Evolutionary conservation across 2,797 vertebrate species (phyloP).

Genomic region (Halcyon smyrnensis): DNA sequence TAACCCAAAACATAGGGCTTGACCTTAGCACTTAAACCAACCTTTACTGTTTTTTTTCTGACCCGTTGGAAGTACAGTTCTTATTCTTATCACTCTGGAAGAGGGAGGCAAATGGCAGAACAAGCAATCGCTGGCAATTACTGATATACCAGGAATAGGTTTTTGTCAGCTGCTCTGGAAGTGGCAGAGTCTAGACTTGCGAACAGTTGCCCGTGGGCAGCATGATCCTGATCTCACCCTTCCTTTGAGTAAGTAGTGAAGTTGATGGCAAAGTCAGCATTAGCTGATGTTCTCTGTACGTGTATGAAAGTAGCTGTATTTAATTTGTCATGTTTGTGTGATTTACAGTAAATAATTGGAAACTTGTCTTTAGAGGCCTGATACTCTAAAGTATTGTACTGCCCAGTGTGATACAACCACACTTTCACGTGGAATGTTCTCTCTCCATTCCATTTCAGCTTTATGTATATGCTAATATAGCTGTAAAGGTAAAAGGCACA

Average conservation of each 20-base stretch:
- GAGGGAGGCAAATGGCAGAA: not conserved
- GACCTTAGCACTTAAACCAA: conserved; percentile 42
- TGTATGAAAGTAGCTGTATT: not conserved
- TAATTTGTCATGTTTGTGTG: not conserved
- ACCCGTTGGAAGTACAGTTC: not conserved
- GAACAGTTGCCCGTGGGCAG: not conserved
- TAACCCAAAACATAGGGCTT: conserved; percentile 15
- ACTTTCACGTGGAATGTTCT: not conserved
- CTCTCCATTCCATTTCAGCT: not conserved
- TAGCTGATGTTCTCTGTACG: not conserved
- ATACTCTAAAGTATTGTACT: not conserved
- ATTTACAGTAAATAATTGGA: not conserved
- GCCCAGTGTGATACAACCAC: not conserved
- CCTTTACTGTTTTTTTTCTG: conserved; percentile 16
- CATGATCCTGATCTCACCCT: fast-evolving
- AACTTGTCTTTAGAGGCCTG: not conserved
- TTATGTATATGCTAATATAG: not conserved
- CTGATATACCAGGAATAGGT: not conserved
- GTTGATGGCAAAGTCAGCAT: not conserved
- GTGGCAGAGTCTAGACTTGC: not conserved
- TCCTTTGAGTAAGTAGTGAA: not conserved
- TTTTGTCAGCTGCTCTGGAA: not conserved
- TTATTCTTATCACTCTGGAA: not conserved
- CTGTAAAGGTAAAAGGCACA: not conserved
- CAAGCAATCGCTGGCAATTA: not conserved